These are phyloP conservation scores for Corythaeola cristata DNA, from an alignment of 2,113 vertebrate species.

Conservation along the genomic window DNA sequence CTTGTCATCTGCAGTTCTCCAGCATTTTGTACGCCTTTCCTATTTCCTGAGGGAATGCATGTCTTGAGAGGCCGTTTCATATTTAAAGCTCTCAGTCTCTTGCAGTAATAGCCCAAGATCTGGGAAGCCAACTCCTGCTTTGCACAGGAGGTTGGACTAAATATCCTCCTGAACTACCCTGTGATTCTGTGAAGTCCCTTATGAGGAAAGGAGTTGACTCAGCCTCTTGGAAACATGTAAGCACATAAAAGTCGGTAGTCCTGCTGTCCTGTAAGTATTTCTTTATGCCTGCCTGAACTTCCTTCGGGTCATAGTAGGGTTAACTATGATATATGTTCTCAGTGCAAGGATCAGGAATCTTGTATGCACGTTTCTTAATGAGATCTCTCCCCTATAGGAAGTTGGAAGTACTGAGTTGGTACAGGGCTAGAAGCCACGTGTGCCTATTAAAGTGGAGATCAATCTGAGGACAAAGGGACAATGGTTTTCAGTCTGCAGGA, in stretches of 20 bases:
- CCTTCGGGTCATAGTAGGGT: background rate
- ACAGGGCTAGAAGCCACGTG: background rate
- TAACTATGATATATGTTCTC: background rate
- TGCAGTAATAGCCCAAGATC: background rate
- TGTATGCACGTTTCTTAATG: background rate
- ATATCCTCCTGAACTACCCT: background rate
- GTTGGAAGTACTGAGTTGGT: background rate
- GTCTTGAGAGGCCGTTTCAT: background rate
- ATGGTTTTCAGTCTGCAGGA: background rate
- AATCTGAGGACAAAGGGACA: background rate
- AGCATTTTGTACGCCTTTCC: background rate
- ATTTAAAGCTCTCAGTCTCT: background rate
- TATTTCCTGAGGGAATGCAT: background rate
- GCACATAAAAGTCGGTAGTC: background rate
- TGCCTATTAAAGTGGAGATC: background rate
- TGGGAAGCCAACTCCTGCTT: background rate
- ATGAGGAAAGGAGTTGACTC: background rate
- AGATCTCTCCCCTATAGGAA: background rate
- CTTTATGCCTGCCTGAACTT: background rate
- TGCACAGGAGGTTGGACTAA: background rate
- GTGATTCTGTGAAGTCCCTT: background rate
- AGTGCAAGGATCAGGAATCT: background rate
- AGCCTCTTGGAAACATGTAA: background rate
- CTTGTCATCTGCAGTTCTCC: background rate
- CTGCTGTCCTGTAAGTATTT: background rate